Evolutionary conservation across 2,888 invertebrate species (phyloP), one percentile per base, ranked within the genome.

Genomic region (Leucophora obtusa): DNA sequence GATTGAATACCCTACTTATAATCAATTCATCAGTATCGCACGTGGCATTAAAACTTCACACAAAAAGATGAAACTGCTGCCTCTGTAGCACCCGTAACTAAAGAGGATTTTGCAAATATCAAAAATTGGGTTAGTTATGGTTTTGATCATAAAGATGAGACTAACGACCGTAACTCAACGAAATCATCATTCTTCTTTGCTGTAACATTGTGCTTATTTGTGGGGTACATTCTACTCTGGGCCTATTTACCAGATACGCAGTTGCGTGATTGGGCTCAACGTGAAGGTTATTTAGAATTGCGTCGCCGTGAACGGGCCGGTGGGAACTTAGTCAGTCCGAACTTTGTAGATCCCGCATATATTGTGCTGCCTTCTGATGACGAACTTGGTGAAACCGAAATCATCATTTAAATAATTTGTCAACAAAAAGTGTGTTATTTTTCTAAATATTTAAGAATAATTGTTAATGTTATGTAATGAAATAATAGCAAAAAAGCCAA

Each of bases 271-370:
- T 99, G 99, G 99, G 92, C 95, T 3, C 94, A 95, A 85, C 92
- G 99, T 85, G 98, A 99, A 91, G 98, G 95, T 0, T 98, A 94
- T 88, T 90, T 99, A 83, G 96, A 97, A 90, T 90, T 99, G 17
- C 93, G 96, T 74, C 93, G 96, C 82, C 93, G 98, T 84, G 98
- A 99, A 91, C 92, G 93, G 83, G 92, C 93, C 74, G 97, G 98
- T 0, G 89, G 96, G 63, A 96, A 95, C 15, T 91, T 94, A 7
- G 93, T 99, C 66, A 96, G 96, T 89, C 94, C 94, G 6, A 95
- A 98, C 90, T 93, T 95, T 84, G 91, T 98, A 56, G 93, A 95
- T 84, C 94, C 95, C 3, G 92, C 92, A 10, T 92, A 91, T 83
- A 92, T 98, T 2, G 89, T 88, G 43, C 91, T 99, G 84, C 99